Percentiles rank a stretch among this genome's conserved stretches.
Evolutionary conservation across 2,797 vertebrate genomes (phyloP).

Genomic region (Dipus sagitta): DNA sequence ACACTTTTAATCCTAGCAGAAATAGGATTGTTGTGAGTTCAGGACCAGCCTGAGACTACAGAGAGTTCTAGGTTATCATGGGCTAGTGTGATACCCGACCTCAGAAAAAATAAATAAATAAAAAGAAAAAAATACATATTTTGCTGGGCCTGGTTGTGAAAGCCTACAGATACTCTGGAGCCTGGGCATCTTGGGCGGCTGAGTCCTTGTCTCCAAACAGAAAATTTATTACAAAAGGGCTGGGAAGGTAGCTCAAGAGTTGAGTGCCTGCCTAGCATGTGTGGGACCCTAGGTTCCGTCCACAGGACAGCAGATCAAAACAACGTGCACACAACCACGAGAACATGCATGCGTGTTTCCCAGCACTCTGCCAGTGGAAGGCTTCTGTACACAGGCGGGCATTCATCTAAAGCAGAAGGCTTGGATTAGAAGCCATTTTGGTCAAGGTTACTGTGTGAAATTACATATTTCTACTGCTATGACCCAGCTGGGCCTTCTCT

Average conservation of each 20-base stretch:
- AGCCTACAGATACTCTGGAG: not conserved
- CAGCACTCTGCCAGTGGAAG: not conserved
- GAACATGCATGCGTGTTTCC: not conserved
- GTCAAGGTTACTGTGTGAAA: not conserved
- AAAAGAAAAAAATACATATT: not conserved
- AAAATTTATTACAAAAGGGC: not conserved
- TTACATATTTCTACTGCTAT: accelerated
- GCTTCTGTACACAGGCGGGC: not conserved
- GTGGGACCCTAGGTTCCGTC: not conserved
- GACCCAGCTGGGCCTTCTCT: not conserved
- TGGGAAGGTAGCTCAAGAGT: not conserved
- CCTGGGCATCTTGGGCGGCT: not conserved
- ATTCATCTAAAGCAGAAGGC: not conserved
- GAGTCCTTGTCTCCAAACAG: not conserved
- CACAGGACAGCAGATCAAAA: not conserved
- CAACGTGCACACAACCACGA: not conserved
- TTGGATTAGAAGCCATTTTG: not conserved
- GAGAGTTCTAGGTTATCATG: too few species aligned
- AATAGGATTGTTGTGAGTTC: too few species aligned
- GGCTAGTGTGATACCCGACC: too few species aligned
- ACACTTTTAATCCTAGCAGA: too few species aligned
- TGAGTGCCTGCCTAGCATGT: not conserved
- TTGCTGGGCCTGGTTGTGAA: not conserved
- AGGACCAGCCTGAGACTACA: too few species aligned
- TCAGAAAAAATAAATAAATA: too few species aligned